Percentiles rank a stretch among this genome's conserved stretches.
Evolutionary conservation across 2,888 invertebrate species (phyloP).

Genomic region (Euclidia mi): DNA sequence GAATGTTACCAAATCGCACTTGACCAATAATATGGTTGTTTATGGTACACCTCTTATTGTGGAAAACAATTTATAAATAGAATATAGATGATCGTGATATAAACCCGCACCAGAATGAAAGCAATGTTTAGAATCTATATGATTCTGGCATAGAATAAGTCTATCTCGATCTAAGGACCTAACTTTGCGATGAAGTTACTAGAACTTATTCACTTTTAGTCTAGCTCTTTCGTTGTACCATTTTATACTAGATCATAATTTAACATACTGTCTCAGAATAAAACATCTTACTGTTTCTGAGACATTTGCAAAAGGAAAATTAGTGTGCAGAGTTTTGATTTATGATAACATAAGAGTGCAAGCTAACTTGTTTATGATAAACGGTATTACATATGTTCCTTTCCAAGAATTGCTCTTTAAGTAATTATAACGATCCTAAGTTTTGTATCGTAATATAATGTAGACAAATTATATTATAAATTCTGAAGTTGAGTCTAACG

Average conservation of each 20-base stretch:
- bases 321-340: slow-evolving; percentile 55
- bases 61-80: too few species aligned
- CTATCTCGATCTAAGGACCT: too few species aligned
- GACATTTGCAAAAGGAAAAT: slow-evolving; percentile 2
- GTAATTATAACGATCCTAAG: slow-evolving; percentile 40
- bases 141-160: too few species aligned
- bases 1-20: too few species aligned
- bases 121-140: too few species aligned
- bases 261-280: slow-evolving; percentile 3
- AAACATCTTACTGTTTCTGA: slow-evolving; percentile 5
- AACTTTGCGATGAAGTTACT: too few species aligned
- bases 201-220: too few species aligned
- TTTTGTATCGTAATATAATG: slow-evolving; percentile 38
- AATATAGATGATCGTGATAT: too few species aligned
- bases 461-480: slow-evolving; percentile 22
- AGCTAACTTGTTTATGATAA: slow-evolving; percentile 56
- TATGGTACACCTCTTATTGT: too few species aligned
- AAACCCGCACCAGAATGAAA: too few species aligned
- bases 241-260: slow-evolving; percentile 1
- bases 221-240: too few species aligned
- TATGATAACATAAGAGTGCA: slow-evolving; percentile 49
- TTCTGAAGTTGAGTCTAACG: slow-evolving; percentile 25
- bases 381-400: slow-evolving; percentile 53
- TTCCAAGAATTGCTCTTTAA: slow-evolving; percentile 47
- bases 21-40: too few species aligned